Evolutionary conservation across 2,797 vertebrate genomes (phyloP), one percentile per base, ranked within the genome.

Genomic region (Leptatherina wallacei): DNA sequence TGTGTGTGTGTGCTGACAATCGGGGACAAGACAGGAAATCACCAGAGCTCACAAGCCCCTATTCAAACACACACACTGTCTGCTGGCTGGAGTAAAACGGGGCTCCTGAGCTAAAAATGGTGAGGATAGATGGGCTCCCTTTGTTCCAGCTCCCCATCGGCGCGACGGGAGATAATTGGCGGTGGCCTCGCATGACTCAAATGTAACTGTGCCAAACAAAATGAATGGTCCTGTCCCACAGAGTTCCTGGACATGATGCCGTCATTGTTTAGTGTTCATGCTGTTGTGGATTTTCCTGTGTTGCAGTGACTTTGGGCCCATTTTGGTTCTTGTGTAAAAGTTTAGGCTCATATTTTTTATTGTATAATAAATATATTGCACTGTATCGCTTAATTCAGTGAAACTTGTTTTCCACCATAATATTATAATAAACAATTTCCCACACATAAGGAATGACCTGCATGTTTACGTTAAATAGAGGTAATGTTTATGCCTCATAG

Each of bases 151-250:
- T 71, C 42, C 77, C 77, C 71, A 55, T 51, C 33, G 32, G 61
- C 40, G n/a, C 22, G 22, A 61, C 71, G 56, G 77, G 73, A 81
- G 75, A 85, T 89, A 86, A 91, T 83, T 84, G 80, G 20, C 49
- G 35, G 62, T 81, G 84, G 84, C 83, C 80, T 83, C 73, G 68
- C 74, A 78, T 86, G 78, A 87, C 78, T 86, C 71, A 1, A 64
- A 82, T 54, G 52, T 73, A 74, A 72, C 36, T 0, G 71, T 73
- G 72, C 49, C 59, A 72, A 74, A 63, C 62, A 35, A 62, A 77
- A 78, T 72, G 67, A 87, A 78, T 42, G 47, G 56, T 58, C 61
- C 38, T n/a, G 24, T 71, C 71, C 78, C 71, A 52, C 79, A 55
- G 75, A 82, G 71, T 73, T 82, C 81, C 65, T 81, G 75, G 71